Percentiles rank a stretch among this genome's conserved stretches.
These are phyloP conservation scores for Ectemnius lituratus DNA, from an alignment of 2,888 invertebrate species.

Conservation along the genomic window DNA sequence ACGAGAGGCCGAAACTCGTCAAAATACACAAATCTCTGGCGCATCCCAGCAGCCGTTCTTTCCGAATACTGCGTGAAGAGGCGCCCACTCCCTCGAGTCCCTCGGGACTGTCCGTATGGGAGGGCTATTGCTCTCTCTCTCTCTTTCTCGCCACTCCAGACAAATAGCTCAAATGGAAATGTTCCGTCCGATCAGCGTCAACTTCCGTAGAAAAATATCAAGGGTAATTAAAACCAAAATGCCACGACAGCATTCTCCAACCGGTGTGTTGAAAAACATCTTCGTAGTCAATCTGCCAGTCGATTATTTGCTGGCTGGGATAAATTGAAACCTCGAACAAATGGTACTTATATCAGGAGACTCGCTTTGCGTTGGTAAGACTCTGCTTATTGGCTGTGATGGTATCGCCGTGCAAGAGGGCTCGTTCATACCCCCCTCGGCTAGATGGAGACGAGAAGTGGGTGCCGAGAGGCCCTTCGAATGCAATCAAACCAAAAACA, in stretches of 20 bases:
- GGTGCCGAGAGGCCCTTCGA: too few relatives aligned
- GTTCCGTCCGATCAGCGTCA: conserved; percentile 56
- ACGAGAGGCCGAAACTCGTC: conserved; percentile 72
- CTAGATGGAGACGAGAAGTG: too few relatives aligned
- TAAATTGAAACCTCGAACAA: too few relatives aligned
- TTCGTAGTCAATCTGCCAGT: too few relatives aligned
- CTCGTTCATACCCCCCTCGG: too few relatives aligned
- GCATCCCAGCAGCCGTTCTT: conserved; percentile 38
- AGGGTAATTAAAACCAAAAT: conserved; percentile 52
- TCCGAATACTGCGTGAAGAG: conserved; percentile 37
- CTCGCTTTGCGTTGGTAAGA: too few relatives aligned
- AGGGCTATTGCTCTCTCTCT: conserved; percentile 38
- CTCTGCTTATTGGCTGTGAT: too few relatives aligned
- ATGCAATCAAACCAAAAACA: too few relatives aligned
- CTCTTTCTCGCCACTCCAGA: conserved; percentile 37
- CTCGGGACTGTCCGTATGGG: conserved; percentile 29
- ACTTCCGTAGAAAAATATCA: conserved; percentile 55
- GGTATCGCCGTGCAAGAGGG: too few relatives aligned
- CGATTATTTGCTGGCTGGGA: too few relatives aligned
- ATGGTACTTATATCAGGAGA: too few relatives aligned
- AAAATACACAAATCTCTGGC: conserved; percentile 75
- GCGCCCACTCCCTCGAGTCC: conserved; percentile 24
- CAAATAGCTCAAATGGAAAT: conserved; percentile 46
- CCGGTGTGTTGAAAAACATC: not conserved
- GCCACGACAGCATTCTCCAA: conserved; percentile 2